Evolutionary conservation across 2,888 invertebrate genomes (phyloP), one percentile per base, ranked within the genome.

Genomic region (Eucera pruinosa): DNA sequence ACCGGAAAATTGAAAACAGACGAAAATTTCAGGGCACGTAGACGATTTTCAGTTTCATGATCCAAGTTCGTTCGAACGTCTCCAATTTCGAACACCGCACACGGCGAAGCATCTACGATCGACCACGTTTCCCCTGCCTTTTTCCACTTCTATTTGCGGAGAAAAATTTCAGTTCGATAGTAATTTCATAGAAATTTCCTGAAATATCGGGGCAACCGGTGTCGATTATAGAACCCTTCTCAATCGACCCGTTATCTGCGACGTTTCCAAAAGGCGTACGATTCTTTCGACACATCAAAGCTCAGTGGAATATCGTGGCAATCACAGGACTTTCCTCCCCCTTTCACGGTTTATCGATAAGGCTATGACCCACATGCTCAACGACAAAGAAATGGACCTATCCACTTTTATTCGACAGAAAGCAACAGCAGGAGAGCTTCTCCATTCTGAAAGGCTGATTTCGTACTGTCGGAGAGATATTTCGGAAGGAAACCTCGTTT

Each of bases 321-420:
- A 75, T 82, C 71, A 55, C 50, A 52, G 20, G 65, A 48, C 54
- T 13, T 48, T 20, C 1, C 18, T 7, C 2, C 3, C 2, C 57
- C 52, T 33, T 45, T 30, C 7, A 45, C n/a, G 3, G 48, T 54
- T 67, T 18, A 33, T 47, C 70, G 79, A 82, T 82, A 82, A 82
- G 60, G 23, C 61, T 71, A 68, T 67, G 80, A 70, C 77, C 81
- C 65, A 84, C 65, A 78, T 78, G 70, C 52, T 76, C 81, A 60
- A 54, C 64, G 64, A 62, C 67, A 67, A 74, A 84, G 81, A 81
- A 84, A 78, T 50, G 58, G 41, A 78, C 67, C 67, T 36, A 57
- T 73, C 75, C 62, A 39, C 60, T 47, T 54, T 65, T 55, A 67
- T 61, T 39, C 36, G 2, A 15, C 1, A 25, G 43, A 47, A 33